A percentile compares a stretch with the other conserved stretches of the same genome.
Conservation (phyloP, 64 coral and sea anemone genomes). For the Montipora sp. region DNA sequence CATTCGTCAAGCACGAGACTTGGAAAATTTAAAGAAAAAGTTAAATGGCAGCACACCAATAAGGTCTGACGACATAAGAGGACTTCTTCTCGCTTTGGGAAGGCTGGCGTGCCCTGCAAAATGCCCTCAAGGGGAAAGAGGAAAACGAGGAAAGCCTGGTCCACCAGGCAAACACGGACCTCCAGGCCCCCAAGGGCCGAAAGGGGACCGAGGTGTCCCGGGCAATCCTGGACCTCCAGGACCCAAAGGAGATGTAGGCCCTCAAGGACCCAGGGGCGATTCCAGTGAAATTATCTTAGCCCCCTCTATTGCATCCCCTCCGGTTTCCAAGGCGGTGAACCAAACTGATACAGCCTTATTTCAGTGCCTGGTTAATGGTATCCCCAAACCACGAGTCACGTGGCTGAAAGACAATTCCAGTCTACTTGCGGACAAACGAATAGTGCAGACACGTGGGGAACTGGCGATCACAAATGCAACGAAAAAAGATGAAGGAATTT, state of each 20-base stretch:
- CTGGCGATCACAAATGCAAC: conserved; percentile 19
- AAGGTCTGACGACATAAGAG: too few species aligned
- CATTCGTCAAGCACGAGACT: too few species aligned
- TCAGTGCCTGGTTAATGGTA: conserved; percentile 58
- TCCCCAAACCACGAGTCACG: conserved; percentile 31
- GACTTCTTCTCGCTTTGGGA: too few species aligned
- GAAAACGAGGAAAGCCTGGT: too few species aligned
- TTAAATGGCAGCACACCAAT: too few species aligned
- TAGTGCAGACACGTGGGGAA: neutral
- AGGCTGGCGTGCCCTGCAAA: neutral
- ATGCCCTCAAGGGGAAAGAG: neutral
- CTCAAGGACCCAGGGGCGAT: conserved; percentile 36
- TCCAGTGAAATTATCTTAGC: conserved; percentile 29
- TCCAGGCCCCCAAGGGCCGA: neutral
- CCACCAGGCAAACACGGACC: too few species aligned
- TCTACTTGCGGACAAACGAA: neutral
- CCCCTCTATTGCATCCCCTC: conserved; percentile 33
- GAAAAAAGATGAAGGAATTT: conserved; percentile 26
- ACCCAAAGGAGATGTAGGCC: neutral
- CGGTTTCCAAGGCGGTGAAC: conserved; percentile 31
- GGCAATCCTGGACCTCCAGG: neutral
- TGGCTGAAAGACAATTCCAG: conserved; percentile 53
- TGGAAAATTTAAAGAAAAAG: too few species aligned
- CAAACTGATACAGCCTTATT: conserved; percentile 41
- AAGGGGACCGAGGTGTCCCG: neutral